Percentiles rank a stretch among this genome's conserved stretches.
These are phyloP conservation scores for Danaus melanippus DNA, from an alignment of 1,140 invertebrate genomes.

Conservation along the genomic window DNA sequence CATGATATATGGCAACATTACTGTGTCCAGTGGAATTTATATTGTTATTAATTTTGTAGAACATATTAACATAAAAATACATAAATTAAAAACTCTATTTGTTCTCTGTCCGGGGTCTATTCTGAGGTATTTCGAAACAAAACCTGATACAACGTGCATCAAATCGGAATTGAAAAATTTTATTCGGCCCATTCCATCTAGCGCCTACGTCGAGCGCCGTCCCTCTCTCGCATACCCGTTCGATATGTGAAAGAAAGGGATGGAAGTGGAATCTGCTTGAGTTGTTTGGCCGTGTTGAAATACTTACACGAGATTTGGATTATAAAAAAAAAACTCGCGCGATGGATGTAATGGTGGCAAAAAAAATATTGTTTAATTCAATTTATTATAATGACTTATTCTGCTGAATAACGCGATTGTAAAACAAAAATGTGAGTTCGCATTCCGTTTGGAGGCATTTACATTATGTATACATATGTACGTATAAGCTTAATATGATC, in stretches of 20 bases:
- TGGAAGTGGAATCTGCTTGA: constrained; percentile 36
- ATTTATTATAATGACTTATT: too few species aligned
- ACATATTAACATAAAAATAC: too few species aligned
- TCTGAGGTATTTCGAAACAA: constrained; percentile 19
- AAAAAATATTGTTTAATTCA: constrained; percentile 15
- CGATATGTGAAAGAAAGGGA: constrained; percentile 29
- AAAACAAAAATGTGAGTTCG: too few species aligned
- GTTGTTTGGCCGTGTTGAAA: constrained; percentile 54
- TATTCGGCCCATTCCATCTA: constrained; percentile 32
- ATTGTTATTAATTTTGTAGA: too few species aligned
- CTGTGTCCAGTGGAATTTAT: too few species aligned
- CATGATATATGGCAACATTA: too few species aligned
- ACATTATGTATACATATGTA: neutral
- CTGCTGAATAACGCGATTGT: too few species aligned
- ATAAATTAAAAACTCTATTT: too few species aligned
- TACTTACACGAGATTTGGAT: constrained; percentile 61
- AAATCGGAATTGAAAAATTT: constrained; percentile 41
- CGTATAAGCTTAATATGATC: neutral
- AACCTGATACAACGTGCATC: constrained; percentile 29
- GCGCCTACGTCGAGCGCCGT: constrained; percentile 22
- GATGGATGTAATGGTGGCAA: constrained; percentile 34
- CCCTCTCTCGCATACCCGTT: constrained; percentile 22
- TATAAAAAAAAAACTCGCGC: constrained; percentile 39
- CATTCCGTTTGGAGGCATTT: neutral
- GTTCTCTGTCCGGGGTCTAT: too few species aligned